Conservation (phyloP, 2,797 vertebrate species). For the Scolopax bukidnonensis region DNA sequence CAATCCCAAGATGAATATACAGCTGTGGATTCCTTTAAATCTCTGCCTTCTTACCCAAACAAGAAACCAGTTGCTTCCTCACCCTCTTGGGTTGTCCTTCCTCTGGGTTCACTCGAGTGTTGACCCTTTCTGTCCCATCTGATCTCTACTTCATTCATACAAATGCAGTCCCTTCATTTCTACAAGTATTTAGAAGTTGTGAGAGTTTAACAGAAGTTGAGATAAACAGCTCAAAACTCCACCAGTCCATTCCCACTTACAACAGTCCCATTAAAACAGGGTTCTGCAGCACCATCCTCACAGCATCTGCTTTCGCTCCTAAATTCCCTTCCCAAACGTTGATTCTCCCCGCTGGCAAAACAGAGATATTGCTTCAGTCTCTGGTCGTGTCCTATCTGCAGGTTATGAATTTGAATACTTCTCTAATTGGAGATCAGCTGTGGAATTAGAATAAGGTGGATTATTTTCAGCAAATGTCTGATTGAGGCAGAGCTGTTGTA, state of each 20-base stretch:
- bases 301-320: not conserved
- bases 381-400: not conserved
- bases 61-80: conserved; percentile 24
- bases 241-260: not conserved
- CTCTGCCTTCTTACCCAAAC: not conserved
- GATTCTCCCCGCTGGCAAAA: not conserved
- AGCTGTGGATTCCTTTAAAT: conserved; percentile 10
- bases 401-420: not conserved
- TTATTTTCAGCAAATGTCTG: not conserved
- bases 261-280: not conserved
- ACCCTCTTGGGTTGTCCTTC: not conserved
- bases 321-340: not conserved
- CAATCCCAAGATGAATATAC: conserved; percentile 10
- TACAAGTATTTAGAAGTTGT: not conserved
- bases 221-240: not conserved
- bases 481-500: not conserved
- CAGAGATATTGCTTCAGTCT: not conserved
- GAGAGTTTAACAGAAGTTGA: not conserved
- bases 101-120: not conserved
- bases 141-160: not conserved
- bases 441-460: not conserved
- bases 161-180: not conserved
- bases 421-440: not conserved
- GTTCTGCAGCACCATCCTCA: not conserved
- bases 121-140: not conserved